phyloP scores from a whole-genome alignment of 2,888 invertebrate genomes.

The Bellardia pandia region DNA sequence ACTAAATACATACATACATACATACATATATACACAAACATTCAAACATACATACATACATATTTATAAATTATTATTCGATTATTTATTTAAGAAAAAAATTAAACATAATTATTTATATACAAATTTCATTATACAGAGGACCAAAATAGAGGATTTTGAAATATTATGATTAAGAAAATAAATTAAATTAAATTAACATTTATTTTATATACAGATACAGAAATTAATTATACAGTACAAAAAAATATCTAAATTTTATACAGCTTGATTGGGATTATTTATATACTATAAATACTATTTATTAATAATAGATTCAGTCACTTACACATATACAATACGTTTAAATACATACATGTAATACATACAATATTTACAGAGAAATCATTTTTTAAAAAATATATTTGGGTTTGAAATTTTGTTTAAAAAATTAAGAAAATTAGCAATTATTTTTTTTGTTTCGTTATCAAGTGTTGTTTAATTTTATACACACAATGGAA shows the following conservation, averaged over 20 bases:
- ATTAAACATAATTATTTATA: slow-evolving; percentile 49
- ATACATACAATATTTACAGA: slow-evolving; percentile 54
- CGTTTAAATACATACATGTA: neutral
- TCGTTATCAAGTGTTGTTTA: too few relatives aligned
- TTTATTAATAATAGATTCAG: slow-evolving; percentile 27
- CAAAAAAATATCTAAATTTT: slow-evolving; percentile 15
- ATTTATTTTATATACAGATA: slow-evolving; percentile 22
- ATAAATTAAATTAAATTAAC: slow-evolving; percentile 42
- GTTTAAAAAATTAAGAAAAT: neutral
- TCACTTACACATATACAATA: slow-evolving; percentile 34
- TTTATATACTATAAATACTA: neutral
- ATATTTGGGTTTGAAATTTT: neutral
- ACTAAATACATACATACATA: slow-evolving; percentile 31
- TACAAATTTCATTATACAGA: slow-evolving; percentile 46
- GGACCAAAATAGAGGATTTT: slow-evolving; percentile 8
- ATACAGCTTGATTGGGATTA: neutral
- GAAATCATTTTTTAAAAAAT: slow-evolving; percentile 22
- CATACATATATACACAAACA: slow-evolving; percentile 29
- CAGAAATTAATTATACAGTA: slow-evolving; percentile 13
- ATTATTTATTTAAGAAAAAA: slow-evolving; percentile 76
- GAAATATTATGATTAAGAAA: neutral
- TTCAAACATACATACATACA: slow-evolving; percentile 35
- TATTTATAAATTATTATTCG: slow-evolving; percentile 35
- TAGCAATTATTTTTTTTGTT: too few relatives aligned
- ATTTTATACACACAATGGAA: neutral